Evolutionary conservation across 1,140 invertebrate genomes (phyloP).

Genomic region (Campoletis sonorensis): DNA sequence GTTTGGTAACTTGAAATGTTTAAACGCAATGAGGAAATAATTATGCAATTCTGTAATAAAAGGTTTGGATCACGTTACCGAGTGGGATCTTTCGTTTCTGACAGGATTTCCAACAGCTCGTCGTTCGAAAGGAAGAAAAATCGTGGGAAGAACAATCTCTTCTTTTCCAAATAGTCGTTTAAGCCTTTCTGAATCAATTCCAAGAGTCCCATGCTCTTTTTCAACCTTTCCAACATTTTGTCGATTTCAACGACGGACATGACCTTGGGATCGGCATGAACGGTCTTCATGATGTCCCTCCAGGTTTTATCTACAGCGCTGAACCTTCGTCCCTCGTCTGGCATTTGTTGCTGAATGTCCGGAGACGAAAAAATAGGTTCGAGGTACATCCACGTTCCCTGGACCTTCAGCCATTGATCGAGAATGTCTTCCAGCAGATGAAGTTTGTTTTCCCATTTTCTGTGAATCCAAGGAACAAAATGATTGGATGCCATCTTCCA

Average conservation of each 20-base stretch:
- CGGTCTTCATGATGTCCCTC: conserved; percentile 95
- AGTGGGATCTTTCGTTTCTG: conserved; percentile 98
- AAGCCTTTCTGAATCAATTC: conserved; percentile 95
- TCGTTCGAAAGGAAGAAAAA: conserved; percentile 99
- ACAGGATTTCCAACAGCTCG: conserved; percentile 96
- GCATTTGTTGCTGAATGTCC: conserved; percentile 98
- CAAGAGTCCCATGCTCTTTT: conserved; percentile 91
- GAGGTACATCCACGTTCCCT: conserved; percentile 97
- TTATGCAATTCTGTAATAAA: too few species aligned
- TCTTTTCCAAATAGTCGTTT: conserved; percentile 97
- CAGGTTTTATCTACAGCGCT: conserved; percentile 96
- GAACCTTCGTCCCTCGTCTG: conserved; percentile 92
- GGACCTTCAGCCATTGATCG: conserved; percentile 98
- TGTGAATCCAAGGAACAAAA: conserved; percentile 66
- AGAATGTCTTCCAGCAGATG: conserved; percentile 92
- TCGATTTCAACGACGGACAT: conserved; percentile 92
- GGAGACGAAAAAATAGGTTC: conserved; percentile 98
- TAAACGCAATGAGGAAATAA: too few species aligned
- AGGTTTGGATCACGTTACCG: too few species aligned
- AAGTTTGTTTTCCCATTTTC: conserved; percentile 88
- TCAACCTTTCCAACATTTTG: conserved; percentile 93
- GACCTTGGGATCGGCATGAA: conserved; percentile 88
- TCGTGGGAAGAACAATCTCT: conserved; percentile 93
- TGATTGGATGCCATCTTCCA: too few species aligned
- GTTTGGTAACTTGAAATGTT: too few species aligned